A percentile compares a stretch with the other conserved stretches of the same genome.
Evolutionary conservation across 2,113 vertebrate species (phyloP).

Genomic region (Ptilorrhoa leucosticta): DNA sequence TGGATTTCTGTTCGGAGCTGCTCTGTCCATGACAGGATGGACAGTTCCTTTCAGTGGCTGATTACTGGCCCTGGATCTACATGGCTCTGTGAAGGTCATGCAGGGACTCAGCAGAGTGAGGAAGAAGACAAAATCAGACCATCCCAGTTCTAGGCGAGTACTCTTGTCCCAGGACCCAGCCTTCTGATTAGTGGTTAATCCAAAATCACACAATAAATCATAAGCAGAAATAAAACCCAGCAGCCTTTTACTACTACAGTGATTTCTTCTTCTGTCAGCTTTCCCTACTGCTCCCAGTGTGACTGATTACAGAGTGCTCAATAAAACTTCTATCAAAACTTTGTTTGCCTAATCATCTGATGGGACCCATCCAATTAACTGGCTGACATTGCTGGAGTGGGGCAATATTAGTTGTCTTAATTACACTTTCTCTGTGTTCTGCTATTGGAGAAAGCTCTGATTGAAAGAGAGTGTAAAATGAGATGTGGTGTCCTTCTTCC

Average conservation of each 20-base stretch:
- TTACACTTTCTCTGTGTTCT: conserved; percentile 28
- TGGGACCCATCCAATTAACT: conserved; percentile 55
- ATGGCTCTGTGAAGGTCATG: not conserved
- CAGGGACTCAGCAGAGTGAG: not conserved
- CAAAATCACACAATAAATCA: not conserved
- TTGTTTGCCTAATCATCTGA: conserved; percentile 55
- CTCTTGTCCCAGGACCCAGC: not conserved
- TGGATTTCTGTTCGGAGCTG: not conserved
- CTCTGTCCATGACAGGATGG: not conserved
- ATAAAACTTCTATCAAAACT: conserved; percentile 57
- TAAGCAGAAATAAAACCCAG: not conserved
- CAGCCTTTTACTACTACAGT: not conserved
- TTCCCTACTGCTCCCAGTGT: not conserved
- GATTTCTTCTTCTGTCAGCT: not conserved
- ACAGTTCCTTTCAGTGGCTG: not conserved
- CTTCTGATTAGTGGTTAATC: not conserved
- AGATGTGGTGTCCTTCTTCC: not conserved
- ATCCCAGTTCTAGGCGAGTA: not conserved
- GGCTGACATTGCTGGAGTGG: conserved; percentile 24
- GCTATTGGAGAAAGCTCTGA: conserved; percentile 30
- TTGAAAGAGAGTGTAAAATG: conserved; percentile 45
- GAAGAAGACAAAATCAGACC: not conserved
- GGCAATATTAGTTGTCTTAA: conserved; percentile 63
- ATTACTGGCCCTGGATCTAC: not conserved
- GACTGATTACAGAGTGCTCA: conserved; percentile 15